Conservation (phyloP, 1,140 invertebrate species). For the Drosophila bocki region DNA sequence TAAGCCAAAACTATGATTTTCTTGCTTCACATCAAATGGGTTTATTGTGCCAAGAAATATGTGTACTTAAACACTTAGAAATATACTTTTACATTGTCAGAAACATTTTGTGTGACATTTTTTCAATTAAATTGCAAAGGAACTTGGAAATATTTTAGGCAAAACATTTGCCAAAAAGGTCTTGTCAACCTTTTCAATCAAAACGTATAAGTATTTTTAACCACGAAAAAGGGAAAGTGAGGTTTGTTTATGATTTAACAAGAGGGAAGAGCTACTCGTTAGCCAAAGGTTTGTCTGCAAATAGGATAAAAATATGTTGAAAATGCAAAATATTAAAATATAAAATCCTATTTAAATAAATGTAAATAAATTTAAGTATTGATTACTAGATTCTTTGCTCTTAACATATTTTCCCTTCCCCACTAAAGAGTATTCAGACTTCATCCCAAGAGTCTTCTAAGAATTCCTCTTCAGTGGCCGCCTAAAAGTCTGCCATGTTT, state of each 20-base stretch:
- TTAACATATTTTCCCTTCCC: not conserved
- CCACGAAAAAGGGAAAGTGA: not conserved
- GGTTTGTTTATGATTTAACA: not conserved
- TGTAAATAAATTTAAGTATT: not conserved
- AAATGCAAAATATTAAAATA: too few relatives aligned
- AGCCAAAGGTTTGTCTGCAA: not conserved
- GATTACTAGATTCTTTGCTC: not conserved
- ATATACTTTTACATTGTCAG: slow-evolving; percentile 8
- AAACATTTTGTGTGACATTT: slow-evolving; percentile 7
- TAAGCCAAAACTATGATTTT: not conserved
- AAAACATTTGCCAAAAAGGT: slow-evolving; percentile 35
- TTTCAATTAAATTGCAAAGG: slow-evolving; percentile 9
- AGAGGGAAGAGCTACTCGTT: too few relatives aligned
- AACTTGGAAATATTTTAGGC: not conserved
- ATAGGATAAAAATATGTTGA: too few relatives aligned
- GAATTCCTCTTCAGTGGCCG: not conserved
- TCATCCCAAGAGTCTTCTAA: not conserved
- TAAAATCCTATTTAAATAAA: not conserved
- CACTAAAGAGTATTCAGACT: not conserved
- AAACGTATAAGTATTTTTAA: slow-evolving; percentile 5
- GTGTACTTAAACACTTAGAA: not conserved
- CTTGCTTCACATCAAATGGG: not conserved
- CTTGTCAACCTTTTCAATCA: slow-evolving; percentile 49
- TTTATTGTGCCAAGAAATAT: slow-evolving; percentile 13
- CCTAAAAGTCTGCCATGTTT: slow-evolving; percentile 19